Percentiles rank a stretch among this genome's conserved stretches.
Evolutionary conservation across 2,113 vertebrate species (phyloP).

Genomic region (Pluvianellus socialis): DNA sequence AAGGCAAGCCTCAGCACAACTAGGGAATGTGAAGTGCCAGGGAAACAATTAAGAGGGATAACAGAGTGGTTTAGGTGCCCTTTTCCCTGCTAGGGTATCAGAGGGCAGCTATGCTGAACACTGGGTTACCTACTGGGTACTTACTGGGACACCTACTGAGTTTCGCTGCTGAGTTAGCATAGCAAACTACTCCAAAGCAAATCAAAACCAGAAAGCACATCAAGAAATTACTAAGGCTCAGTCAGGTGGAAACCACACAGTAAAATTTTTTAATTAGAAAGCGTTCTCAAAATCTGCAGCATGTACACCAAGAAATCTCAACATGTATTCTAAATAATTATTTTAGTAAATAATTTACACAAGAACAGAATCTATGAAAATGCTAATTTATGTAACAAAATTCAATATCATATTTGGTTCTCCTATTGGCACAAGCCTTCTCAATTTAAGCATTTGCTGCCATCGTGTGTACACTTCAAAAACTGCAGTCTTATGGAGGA

Average conservation of each 20-base stretch:
- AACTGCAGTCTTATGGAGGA: conserved; percentile 16
- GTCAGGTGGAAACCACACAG: not conserved
- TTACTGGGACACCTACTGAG: not conserved
- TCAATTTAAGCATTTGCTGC: conserved; percentile 67
- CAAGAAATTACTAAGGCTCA: not conserved
- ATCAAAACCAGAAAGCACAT: not conserved
- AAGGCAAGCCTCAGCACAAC: not conserved
- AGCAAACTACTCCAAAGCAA: not conserved
- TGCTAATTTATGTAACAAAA: not conserved
- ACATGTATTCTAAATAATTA: not conserved
- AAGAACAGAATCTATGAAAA: not conserved
- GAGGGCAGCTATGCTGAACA: not conserved
- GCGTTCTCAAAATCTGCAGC: not conserved
- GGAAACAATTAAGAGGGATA: not conserved
- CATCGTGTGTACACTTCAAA: conserved; percentile 62
- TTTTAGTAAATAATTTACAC: not conserved
- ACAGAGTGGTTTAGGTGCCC: not conserved
- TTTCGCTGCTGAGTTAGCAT: not conserved
- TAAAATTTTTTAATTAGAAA: not conserved
- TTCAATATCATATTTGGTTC: not conserved
- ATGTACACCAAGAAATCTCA: not conserved
- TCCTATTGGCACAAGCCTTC: not conserved
- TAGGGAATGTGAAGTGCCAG: not conserved
- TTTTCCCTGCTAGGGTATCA: not conserved
- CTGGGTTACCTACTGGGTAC: no score